Base-by-base conservation (phyloP, 2,113 vertebrate genomes). In the Dicrurus megarhynchus region DNA sequence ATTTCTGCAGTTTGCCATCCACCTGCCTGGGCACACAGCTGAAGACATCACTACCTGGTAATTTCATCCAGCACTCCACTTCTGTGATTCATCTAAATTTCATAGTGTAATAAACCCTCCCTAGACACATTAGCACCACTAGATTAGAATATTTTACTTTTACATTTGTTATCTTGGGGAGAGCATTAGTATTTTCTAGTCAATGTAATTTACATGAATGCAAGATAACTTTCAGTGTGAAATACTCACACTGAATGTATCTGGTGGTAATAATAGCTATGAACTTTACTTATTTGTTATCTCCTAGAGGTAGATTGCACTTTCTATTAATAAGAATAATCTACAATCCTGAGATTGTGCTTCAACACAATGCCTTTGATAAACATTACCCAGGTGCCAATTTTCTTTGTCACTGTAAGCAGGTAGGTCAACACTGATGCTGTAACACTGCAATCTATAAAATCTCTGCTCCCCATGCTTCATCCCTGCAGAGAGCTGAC, bases 181-280 rank as follows among this genome's bases (percentile, higher is more conserved):
- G 60, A 97, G 93, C 97, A 97, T 95, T 96, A 93, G 89, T 97
- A 96, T 98, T 97, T 98, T 96, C 76, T 93, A 87, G 55, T 73
- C 93, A 92, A 93, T 91, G 93, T 95, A 97, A 96, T 97, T 97
- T 97, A 89, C 91, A 94, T 95, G 93, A 97, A 97, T 93, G 79
- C 14, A 8, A 95, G 39, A 14, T 96, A 97, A 96, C 67, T 95
- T 97, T 69, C 88, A 91, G 75, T 28, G 44, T 89, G 84, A 84
- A 90, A 80, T 93, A 97, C 75, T 94, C 77, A 96, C 87, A 84
- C 52, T 57, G 85, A 93, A 85, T 3, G 11, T 93, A 89, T 95
- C 81, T 90, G 88, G 96, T 96, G 67, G 79, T 96, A 95, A 95
- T 96, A 96, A 95, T 84, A 96, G 86, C 84, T 93, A 65, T 90